Evolutionary conservation across 1,140 invertebrate species (phyloP), one percentile per base, ranked within the genome.

Genomic region (Drosophila obscura): DNA sequence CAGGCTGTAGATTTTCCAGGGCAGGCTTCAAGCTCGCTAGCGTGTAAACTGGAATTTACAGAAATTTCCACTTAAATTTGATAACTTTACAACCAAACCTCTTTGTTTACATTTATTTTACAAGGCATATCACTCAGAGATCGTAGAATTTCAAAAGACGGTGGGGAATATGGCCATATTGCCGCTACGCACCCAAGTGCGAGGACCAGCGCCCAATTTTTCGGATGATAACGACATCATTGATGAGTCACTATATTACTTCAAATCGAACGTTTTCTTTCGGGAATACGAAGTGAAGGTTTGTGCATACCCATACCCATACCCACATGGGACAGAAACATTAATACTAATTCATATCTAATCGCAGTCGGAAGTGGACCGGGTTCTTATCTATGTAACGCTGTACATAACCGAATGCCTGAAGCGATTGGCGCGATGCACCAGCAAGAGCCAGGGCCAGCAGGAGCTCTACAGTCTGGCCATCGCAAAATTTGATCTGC

Each of bases 221-320:
- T 94, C 94, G 62, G 87, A 92, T 72, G 95, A 96, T 55, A 93
- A 95, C 77, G 99, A 99, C 93, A 97, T 99, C 77, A 97, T 99
- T 73, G 99, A 99, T 93, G 99, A 99, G 94, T 96, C 98, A 28
- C 93, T 99, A 8, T 96, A 96, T 91, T 99, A 95, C 92, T 99
- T 99, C 92, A 99, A 99, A 93, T 98, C 99, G 2, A 99, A 99
- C 93, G 98, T 99, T 26, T 99, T 99, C 92, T 99, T 99, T 92
- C 95, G 98, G 75, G 99, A 97, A 48, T 99, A 99, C 92, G 98
- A 99, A 93, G 98, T 99, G 56, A 99, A 99, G 94, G 96, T 69
- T n/a, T 48, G 45, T 48, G 16, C 8, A 62, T 66, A 45, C 15
- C 15, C 96, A 19, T 94, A 77, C 52, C 19, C 11, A 39, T 1